Evolutionary conservation across 2,113 vertebrate species (phyloP), one percentile per base, ranked within the genome.

Genomic region (Xiphophorus maculatus): DNA sequence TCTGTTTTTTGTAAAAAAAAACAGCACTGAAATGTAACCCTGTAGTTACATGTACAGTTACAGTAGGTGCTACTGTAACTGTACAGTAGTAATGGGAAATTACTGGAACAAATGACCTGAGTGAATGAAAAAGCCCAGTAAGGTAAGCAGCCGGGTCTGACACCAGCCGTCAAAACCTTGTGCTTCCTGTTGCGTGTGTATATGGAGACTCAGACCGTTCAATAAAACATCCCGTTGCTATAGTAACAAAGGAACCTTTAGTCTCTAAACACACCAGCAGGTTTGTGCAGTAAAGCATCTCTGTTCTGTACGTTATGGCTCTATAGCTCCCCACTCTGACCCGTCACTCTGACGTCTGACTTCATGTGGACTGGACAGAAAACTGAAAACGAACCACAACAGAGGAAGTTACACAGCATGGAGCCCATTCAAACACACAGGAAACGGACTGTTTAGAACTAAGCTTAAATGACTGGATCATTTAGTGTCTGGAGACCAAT

Each of bases 211-310:
- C 84, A 96, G 95, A 96, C 92, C 95, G 95, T 95, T 96, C 92
- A 94, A 58, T 58, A n/a, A 93, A 93, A 91, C 54, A 96, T 96
- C 95, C 94, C 95, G 96, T 95, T 95, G 95, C 96, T 96, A 83
- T 35, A 81, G 96, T 95, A 95, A 82, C 64, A 67, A 96, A 96
- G 94, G 94, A 32, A 15, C 17, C 54, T 42, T 37, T 10, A 25
- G 25, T 10, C 66, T 8, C 35, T 95, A 96, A 94, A 94, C 94
- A 95, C 93, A 95, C 93, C 95, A 95, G 35, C 93, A 95, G 96
- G 33, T 64, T 64, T 84, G 87, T 86, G 96, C 96, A 96, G 96
- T 95, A 94, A 96, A 96, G 94, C 96, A 91, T 95, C 94, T 85
- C 93, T 89, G 90, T 87, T 82, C 71, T 15, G 70, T 37, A 54